Evolutionary conservation across 1,140 invertebrate species (phyloP), one percentile per base, ranked within the genome.

Genomic region (Cyclargus thomasi): DNA sequence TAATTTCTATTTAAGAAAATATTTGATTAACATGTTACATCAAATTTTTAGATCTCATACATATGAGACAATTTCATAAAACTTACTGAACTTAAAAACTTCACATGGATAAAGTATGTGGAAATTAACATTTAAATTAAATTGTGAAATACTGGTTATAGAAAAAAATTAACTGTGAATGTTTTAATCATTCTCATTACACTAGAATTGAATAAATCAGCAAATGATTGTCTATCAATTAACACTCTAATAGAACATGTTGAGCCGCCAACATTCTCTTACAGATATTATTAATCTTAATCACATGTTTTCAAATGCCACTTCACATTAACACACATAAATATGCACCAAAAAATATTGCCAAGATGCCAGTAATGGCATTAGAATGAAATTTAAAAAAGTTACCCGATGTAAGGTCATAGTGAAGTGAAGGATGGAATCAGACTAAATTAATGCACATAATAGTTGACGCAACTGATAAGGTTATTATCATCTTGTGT

Each of bases 351-450:
- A 47, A 47, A 47, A 47, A 47, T 16, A 47, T 14, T 11, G 39
- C 39, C 14, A 8, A 47, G 3, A 14, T 47, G 39, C 39, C 39
- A 8, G 29, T 29, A 0, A 29, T 47, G 29, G 3, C 39, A 65
- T n/a, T 23, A 16, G 10, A 63, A 65, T 57, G 64, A 59, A 57
- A 75, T 76, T 69, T 74, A 74, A 75, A 67, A 63, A 78, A 74
- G 69, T 89, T 90, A 90, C 87, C 87, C 87, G 81, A 74, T 79
- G 84, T 67, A 75, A 75, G 77, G 80, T 77, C 87, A 90, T 90
- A 80, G 82, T 88, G 82, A 75, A 74, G 70, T 70, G 71, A 77
- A 81, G 80, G 77, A 75, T 77, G 68, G 74, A 83, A 79, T 83
- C 73, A 71, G 71, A 90, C 84, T 90, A 76, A 86, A 78, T 80